A percentile compares a stretch with the other conserved stretches of the same genome.
phyloP scores from a whole-genome alignment of 92 coral and sea anemone species.

The Pocillopora meandrina region DNA sequence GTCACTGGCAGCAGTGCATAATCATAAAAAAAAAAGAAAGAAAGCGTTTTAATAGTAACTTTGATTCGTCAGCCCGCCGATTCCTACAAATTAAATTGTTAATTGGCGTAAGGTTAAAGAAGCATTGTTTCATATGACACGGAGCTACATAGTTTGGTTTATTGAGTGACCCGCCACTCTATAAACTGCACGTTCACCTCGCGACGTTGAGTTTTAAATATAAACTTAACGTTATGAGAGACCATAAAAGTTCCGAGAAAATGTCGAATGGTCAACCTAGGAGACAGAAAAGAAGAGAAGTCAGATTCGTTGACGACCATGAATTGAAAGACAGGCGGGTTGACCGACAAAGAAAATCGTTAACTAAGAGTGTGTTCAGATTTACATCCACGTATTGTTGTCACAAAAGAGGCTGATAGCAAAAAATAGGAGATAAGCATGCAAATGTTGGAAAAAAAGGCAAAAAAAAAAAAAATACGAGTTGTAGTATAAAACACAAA shows the following conservation, averaged over 20 bases:
- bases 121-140: not conserved
- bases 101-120: not conserved
- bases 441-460: too few relatives aligned
- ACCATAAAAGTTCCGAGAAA: not conserved
- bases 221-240: slow-evolving; percentile 5
- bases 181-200: not conserved
- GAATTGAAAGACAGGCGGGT: not conserved
- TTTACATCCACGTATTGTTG: slow-evolving; percentile 12
- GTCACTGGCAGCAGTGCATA: too few relatives aligned
- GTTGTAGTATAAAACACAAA: too few relatives aligned
- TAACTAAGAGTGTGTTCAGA: slow-evolving; percentile 16
- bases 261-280: not conserved
- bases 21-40: not conserved
- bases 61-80: too few relatives aligned
- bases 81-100: not conserved
- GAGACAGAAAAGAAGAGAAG: slow-evolving; percentile 11
- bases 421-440: too few relatives aligned
- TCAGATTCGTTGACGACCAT: slow-evolving; percentile 24
- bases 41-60: not conserved
- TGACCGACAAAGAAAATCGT: not conserved
- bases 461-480: too few relatives aligned
- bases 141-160: not conserved
- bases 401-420: slow-evolving; percentile 15
- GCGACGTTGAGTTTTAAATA: not conserved
- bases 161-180: not conserved